phyloP scores from a whole-genome alignment of 1,140 invertebrate species.

The Acromyrmex charruanus region DNA sequence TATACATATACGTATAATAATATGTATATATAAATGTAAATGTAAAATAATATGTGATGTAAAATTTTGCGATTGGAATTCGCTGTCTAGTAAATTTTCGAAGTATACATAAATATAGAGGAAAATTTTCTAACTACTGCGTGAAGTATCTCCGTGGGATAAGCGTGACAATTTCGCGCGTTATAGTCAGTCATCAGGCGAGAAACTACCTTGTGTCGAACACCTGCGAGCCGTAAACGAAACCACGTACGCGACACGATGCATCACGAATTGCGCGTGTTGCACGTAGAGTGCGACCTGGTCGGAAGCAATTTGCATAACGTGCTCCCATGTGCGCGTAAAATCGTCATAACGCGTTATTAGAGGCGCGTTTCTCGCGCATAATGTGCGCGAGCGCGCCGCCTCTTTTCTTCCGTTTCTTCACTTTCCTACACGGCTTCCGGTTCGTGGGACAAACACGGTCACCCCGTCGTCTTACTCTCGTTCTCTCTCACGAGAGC shows the following conservation, averaged over 20 bases:
- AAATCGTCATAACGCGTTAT: constrained; percentile 27
- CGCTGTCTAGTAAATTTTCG: not conserved
- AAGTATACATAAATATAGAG: not conserved
- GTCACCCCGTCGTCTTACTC: constrained; percentile 70
- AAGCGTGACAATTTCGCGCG: constrained; percentile 19
- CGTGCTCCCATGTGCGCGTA: not conserved
- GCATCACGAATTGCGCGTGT: constrained; percentile 7
- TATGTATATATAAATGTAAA: too few species aligned
- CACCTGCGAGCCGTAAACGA: constrained; percentile 24
- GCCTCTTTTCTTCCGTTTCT: constrained; percentile 71
- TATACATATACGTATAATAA: too few species aligned
- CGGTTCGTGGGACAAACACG: constrained; percentile 77
- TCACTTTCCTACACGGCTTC: constrained; percentile 81
- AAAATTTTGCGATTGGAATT: not conserved
- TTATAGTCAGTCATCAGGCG: constrained; percentile 13
- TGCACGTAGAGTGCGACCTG: not conserved
- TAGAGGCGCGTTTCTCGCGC: constrained; percentile 14
- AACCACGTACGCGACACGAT: not conserved
- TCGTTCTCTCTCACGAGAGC: constrained; percentile 72
- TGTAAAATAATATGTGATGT: not conserved
- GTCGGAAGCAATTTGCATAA: constrained; percentile 55
- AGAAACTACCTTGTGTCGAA: not conserved
- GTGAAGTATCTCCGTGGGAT: constrained; percentile 3
- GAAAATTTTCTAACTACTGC: not conserved
- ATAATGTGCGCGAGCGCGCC: constrained; percentile 17